Evolutionary conservation across 2,888 invertebrate species (phyloP).

Genomic region (Hirtodrosophila duncani): DNA sequence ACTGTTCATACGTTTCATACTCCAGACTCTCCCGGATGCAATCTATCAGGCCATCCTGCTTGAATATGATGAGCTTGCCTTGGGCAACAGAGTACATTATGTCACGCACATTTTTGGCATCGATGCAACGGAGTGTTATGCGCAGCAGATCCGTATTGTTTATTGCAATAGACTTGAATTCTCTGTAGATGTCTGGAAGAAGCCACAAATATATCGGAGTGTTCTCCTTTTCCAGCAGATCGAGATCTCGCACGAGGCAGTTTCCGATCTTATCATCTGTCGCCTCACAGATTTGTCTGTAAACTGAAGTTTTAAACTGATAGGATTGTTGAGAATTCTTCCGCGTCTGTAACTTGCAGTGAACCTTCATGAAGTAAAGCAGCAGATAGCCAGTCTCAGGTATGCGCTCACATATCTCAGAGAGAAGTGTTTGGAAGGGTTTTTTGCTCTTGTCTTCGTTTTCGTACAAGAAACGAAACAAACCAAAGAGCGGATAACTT

Average conservation of each 20-base stretch:
- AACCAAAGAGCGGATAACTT: conserved; percentile 89
- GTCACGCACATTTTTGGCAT: conserved; percentile 93
- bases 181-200: conserved; percentile 94
- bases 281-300: conserved; percentile 92
- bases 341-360: conserved; percentile 81
- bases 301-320: conserved; percentile 89
- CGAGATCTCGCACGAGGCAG: conserved; percentile 84
- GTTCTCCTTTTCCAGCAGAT: conserved; percentile 93
- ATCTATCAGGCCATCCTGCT: conserved; percentile 85
- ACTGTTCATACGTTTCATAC: conserved; percentile 99
- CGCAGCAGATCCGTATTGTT: conserved; percentile 93
- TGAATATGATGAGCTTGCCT: conserved; percentile 90
- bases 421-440: conserved; percentile 87
- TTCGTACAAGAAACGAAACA: conserved; percentile 90
- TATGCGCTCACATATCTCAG: conserved; percentile 87
- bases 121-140: conserved; percentile 93
- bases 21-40: conserved; percentile 90
- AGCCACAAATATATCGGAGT: conserved; percentile 93
- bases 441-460: conserved; percentile 86
- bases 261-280: conserved; percentile 81
- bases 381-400: conserved; percentile 90
- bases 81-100: conserved; percentile 94
- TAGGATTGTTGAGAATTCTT: conserved; percentile 80
- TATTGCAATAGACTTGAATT: conserved; percentile 91
- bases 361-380: conserved; percentile 92